Evolutionary conservation across 2,888 invertebrate species (phyloP).

Genomic region (Phytoseiulus persimilis): DNA sequence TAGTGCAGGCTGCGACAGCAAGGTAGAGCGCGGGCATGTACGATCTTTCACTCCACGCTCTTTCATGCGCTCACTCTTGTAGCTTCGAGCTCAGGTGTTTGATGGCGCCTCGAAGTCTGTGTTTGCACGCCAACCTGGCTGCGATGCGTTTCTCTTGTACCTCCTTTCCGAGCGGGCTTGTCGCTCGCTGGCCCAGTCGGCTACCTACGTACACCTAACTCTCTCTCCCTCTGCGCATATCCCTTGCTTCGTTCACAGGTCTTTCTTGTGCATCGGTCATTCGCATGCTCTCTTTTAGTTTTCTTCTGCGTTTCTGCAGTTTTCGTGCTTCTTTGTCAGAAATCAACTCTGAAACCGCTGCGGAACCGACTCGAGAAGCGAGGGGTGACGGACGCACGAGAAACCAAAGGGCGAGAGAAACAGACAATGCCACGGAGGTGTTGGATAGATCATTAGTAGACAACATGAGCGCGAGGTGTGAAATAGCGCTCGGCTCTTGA

Average conservation of each 20-base stretch:
- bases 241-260: not conserved
- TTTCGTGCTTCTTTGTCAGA: not conserved
- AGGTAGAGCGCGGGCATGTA: not conserved
- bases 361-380: not conserved
- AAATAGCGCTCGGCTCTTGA: not conserved
- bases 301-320: not conserved
- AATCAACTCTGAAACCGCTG: not conserved
- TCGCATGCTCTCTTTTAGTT: not conserved
- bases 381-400: not conserved
- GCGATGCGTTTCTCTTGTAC: not conserved
- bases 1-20: not conserved
- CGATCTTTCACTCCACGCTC: not conserved
- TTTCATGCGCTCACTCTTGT: not conserved
- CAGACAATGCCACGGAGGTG: not conserved
- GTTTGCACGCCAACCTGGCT: not conserved
- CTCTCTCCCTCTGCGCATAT: not conserved
- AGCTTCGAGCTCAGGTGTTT: constrained; percentile 5
- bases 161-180: not conserved
- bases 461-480: not conserved
- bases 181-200: not conserved
- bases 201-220: too few relatives aligned
- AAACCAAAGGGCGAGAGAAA: not conserved
- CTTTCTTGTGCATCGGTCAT: not conserved
- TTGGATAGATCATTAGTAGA: not conserved
- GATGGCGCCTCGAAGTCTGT: not conserved